Evolutionary conservation across 1,140 invertebrate genomes (phyloP).

Genomic region (Stegodyphus dumicola): DNA sequence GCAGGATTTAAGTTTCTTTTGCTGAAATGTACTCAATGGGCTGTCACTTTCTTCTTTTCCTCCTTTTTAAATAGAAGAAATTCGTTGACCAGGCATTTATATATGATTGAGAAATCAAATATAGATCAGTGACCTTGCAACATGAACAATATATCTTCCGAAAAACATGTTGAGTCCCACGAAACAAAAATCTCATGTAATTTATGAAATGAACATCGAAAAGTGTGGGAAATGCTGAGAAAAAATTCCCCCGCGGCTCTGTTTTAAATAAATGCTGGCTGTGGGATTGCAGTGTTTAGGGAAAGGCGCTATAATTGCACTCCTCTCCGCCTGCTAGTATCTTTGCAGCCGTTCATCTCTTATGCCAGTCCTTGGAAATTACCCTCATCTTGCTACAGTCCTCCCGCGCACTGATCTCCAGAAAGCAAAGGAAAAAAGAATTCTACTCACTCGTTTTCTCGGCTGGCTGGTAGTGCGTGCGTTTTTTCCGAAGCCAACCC

Average conservation of each 20-base stretch:
- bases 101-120: too few species aligned
- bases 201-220: too few species aligned
- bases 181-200: too few species aligned
- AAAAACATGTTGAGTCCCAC: too few species aligned
- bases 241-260: slow-evolving; percentile 9
- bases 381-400: neutral
- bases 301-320: slow-evolving; percentile 7
- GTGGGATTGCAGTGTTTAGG: slow-evolving; percentile 6
- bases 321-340: neutral
- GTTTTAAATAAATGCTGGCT: neutral
- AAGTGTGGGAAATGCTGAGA: neutral
- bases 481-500: slow-evolving; percentile 15
- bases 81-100: too few species aligned
- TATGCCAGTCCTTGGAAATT: too few species aligned
- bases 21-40: too few species aligned
- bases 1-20: too few species aligned
- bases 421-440: neutral
- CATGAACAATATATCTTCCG: too few species aligned
- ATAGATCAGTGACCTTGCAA: too few species aligned
- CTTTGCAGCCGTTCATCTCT: neutral
- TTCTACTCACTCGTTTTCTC: slow-evolving; percentile 3
- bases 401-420: neutral
- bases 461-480: slow-evolving; percentile 16
- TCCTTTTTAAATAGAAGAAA: too few species aligned
- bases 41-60: too few species aligned